Evolutionary conservation across 2,888 invertebrate genomes (phyloP).

Genomic region (Rugalucina vietnamica): DNA sequence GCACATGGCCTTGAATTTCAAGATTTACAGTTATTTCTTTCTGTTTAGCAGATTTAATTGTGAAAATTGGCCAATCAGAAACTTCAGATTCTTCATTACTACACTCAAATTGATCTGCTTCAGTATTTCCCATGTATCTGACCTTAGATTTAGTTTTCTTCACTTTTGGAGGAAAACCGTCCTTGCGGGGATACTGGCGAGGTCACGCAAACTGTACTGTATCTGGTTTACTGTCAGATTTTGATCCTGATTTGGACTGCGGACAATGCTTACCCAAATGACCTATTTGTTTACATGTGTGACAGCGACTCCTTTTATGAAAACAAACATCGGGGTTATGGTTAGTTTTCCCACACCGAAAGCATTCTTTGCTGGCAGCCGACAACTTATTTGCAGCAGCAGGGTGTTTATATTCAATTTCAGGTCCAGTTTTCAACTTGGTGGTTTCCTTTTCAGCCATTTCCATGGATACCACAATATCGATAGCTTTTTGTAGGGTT

Average conservation of each 20-base stretch:
- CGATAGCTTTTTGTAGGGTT: constrained; percentile 21
- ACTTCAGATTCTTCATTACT: background rate
- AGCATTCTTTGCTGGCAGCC: background rate
- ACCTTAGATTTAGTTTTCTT: constrained; percentile 6
- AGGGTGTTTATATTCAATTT: background rate
- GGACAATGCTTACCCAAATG: background rate
- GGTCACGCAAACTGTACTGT: background rate
- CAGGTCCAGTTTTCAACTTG: background rate
- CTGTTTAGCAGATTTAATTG: background rate
- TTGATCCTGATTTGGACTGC: background rate
- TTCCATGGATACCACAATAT: constrained; percentile 30
- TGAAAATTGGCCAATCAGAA: background rate
- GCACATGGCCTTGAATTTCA: background rate
- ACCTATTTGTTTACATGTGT: background rate
- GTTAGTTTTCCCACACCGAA: constrained; percentile 6
- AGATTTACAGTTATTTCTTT: background rate
- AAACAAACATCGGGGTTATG: background rate
- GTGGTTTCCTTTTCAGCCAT: constrained; percentile 17
- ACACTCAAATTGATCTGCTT: background rate
- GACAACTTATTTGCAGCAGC: background rate
- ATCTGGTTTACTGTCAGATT: background rate
- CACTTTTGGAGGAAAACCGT: background rate
- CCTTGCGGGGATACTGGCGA: background rate
- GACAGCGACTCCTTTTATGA: background rate
- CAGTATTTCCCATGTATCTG: background rate